Conservation (phyloP, 1,140 invertebrate genomes). For the Sitophilus oryzae region DNA sequence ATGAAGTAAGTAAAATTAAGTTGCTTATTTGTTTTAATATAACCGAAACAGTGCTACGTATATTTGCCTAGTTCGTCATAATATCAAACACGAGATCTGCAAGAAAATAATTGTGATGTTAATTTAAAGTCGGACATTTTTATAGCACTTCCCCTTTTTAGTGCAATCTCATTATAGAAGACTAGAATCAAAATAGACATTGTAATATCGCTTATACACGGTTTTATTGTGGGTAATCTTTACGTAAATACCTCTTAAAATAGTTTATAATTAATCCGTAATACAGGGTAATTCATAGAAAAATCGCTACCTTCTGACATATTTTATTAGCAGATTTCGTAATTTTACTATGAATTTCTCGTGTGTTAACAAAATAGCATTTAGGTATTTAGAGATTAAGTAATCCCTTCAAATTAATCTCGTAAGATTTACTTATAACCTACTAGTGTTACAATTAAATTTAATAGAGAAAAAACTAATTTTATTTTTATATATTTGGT, state of each 20-base stretch:
- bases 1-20: too few relatives aligned
- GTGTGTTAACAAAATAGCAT: conserved; percentile 1
- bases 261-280: background rate
- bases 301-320: background rate
- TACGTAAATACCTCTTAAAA: conserved; percentile 2
- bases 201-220: conserved; percentile 3
- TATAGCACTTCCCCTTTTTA: background rate
- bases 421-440: background rate
- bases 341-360: conserved; percentile 10
- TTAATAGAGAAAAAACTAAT: conserved; percentile 28
- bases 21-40: too few relatives aligned
- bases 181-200: conserved; percentile 9
- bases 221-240: conserved; percentile 5
- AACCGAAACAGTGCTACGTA: too few relatives aligned
- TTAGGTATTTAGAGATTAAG: conserved; percentile 1
- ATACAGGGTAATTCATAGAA: conserved; percentile 9
- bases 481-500: conserved; percentile 34
- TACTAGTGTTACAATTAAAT: conserved; percentile 15
- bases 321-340: background rate
- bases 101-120: too few relatives aligned
- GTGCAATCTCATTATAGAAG: conserved; percentile 5
- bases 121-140: too few relatives aligned
- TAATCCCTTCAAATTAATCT: background rate
- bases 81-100: too few relatives aligned
- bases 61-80: too few relatives aligned